phyloP scores from a whole-genome alignment of 2,113 vertebrate species.

The Propithecus coquereli region DNA sequence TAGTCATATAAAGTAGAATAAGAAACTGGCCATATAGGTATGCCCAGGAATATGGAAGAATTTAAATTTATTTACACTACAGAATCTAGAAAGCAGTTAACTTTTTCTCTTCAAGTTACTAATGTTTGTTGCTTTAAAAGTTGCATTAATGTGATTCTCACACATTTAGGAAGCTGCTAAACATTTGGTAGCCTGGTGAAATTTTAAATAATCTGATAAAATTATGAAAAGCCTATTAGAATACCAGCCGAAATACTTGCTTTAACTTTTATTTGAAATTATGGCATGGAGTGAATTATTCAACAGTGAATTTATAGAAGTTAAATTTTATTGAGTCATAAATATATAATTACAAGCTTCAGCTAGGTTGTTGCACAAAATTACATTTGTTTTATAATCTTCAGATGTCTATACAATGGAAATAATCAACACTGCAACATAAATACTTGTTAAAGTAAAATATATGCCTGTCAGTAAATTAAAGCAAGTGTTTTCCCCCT shows the following conservation, averaged over 20 bases:
- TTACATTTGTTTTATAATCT: conserved; percentile 38
- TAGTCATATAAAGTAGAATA: background rate
- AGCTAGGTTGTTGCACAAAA: background rate
- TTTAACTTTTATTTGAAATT: conserved; percentile 38
- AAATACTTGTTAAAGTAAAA: conserved; percentile 30
- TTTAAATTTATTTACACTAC: background rate
- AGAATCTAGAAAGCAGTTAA: background rate
- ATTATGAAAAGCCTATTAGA: background rate
- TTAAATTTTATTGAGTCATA: conserved; percentile 39
- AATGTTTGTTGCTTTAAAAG: background rate
- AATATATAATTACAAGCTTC: conserved; percentile 1
- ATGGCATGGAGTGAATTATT: background rate
- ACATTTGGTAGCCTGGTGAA: background rate
- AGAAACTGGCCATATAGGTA: background rate
- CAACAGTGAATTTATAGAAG: background rate
- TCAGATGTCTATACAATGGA: background rate
- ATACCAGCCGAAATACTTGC: background rate
- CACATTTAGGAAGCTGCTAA: background rate
- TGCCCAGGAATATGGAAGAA: background rate
- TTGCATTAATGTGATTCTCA: background rate
- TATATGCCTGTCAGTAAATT: background rate
- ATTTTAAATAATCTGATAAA: conserved; percentile 39
- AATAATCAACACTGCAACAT: background rate
- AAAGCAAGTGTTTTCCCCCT: background rate
- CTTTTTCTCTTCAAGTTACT: background rate